phyloP scores from a whole-genome alignment of 1,140 invertebrate genomes.

The Philotrypesis tridentata region DNA sequence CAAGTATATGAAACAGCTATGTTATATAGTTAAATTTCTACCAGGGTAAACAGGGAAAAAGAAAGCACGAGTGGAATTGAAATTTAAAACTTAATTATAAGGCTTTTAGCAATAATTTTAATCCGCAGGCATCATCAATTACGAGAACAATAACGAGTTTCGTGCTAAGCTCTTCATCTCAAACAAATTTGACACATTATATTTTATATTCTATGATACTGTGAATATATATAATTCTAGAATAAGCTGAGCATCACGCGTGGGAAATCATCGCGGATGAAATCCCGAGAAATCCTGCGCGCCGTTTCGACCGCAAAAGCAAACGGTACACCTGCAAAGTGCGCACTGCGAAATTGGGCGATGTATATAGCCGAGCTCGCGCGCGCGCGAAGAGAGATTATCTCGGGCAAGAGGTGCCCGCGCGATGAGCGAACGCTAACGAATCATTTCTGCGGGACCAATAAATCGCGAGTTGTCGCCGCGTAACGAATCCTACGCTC shows the following conservation, averaged over 20 bases:
- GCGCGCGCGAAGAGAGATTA: background rate
- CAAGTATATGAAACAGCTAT: no score
- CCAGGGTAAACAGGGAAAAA: no score
- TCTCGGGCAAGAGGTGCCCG: background rate
- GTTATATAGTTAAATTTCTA: no score
- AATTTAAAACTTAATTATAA: no score
- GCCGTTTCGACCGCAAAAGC: background rate
- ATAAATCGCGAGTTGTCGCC: background rate
- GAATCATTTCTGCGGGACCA: conserved; percentile 4
- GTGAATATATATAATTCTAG: no score
- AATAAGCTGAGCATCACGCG: background rate
- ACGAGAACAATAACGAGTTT: no score
- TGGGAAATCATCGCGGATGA: background rate
- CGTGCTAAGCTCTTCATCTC: no score
- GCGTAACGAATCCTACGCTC: background rate
- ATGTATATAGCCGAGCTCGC: background rate
- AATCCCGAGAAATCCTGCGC: background rate
- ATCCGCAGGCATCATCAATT: no score
- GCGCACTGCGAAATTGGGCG: background rate
- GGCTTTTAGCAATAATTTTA: no score
- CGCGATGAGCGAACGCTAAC: background rate
- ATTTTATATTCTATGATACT: no score
- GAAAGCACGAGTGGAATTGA: no score
- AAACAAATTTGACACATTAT: no score
- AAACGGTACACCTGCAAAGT: background rate